phyloP scores from a whole-genome alignment of 2,888 invertebrate species.

The Andrena fulva region DNA sequence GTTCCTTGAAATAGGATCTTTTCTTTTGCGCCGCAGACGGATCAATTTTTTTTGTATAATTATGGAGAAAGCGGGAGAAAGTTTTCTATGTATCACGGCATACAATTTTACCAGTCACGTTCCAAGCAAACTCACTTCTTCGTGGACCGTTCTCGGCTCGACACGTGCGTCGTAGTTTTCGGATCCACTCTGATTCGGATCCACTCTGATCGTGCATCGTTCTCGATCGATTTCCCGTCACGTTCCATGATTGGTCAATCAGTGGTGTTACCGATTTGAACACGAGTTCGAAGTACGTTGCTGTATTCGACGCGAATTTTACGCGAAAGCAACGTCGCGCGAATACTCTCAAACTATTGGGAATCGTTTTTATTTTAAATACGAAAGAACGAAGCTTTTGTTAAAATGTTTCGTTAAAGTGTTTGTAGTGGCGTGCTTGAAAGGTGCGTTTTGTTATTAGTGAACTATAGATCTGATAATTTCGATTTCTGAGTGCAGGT shows the following conservation, averaged over 20 bases:
- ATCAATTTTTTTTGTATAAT: conserved; percentile 76
- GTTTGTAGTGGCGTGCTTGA: not conserved
- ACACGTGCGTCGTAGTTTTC: conserved; percentile 27
- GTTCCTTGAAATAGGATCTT: conserved; percentile 48
- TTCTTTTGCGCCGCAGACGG: conserved; percentile 7
- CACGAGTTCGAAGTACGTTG: not conserved
- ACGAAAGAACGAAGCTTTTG: not conserved
- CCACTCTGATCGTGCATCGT: not conserved
- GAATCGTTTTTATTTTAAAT: not conserved
- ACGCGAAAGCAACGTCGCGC: not conserved
- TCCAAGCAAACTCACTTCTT: conserved; percentile 52
- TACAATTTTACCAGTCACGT: conserved; percentile 58
- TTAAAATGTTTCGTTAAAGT: not conserved
- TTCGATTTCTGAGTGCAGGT: not conserved
- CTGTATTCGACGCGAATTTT: not conserved
- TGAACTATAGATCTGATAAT: not conserved
- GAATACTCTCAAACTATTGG: not conserved
- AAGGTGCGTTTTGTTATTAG: conserved; percentile 4
- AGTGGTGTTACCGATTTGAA: not conserved
- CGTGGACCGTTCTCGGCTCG: conserved; percentile 37
- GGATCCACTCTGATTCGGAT: not conserved
- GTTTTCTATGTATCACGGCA: conserved; percentile 68
- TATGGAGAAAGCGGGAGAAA: conserved; percentile 80
- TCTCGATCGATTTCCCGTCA: not conserved
- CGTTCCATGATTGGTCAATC: not conserved